These are phyloP conservation scores for Magallana angulata DNA, from an alignment of 1,140 invertebrate species.

Conservation along the genomic window DNA sequence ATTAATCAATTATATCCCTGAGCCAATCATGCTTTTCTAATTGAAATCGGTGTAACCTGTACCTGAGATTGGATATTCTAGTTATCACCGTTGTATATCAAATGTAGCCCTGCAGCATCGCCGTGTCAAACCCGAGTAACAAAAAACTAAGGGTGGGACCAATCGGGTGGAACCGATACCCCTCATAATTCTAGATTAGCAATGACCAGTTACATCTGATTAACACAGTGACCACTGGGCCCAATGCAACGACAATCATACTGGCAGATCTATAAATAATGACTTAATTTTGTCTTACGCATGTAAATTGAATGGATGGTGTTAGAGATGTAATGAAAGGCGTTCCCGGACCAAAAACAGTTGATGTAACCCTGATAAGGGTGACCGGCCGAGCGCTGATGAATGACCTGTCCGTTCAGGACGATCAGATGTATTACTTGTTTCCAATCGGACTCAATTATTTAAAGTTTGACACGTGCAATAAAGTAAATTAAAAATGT, in stretches of 20 bases:
- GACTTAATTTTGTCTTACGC: conserved; percentile 31
- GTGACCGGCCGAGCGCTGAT: not conserved
- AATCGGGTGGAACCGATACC: conserved; percentile 12
- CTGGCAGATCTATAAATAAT: conserved; percentile 33
- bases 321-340: conserved; percentile 22
- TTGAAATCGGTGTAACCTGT: conserved; percentile 24
- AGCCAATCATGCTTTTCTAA: conserved; percentile 18
- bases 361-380: conserved; percentile 18
- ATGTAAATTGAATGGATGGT: conserved; percentile 13
- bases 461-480: conserved; percentile 34
- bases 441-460: not conserved
- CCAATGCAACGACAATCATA: conserved; percentile 8
- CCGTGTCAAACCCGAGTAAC: not conserved
- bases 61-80: not conserved
- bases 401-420: not conserved
- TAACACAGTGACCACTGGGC: conserved; percentile 7
- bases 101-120: conserved; percentile 1
- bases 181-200: conserved; percentile 30
- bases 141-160: not conserved
- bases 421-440: not conserved
- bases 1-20: conserved; percentile 22
- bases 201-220: conserved; percentile 24
- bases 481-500: conserved; percentile 25
- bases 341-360: not conserved
- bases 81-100: not conserved